Conservation (phyloP, 2,113 vertebrate genomes). For the Lynx canadensis region DNA sequence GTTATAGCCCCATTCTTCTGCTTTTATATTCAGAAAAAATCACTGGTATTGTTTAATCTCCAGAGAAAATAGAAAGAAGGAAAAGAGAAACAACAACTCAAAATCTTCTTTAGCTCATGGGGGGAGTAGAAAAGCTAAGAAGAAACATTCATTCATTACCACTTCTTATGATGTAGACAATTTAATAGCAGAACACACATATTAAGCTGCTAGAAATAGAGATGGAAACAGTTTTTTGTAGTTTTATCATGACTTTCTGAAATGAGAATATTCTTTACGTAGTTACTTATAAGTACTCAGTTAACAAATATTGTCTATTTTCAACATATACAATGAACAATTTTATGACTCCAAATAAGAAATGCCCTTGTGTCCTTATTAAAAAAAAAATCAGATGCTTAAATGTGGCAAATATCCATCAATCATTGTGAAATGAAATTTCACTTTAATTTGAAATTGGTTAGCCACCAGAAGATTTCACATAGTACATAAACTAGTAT, state of each 20-base stretch:
- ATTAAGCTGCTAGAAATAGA: neutral
- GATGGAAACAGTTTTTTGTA: neutral
- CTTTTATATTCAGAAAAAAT: neutral
- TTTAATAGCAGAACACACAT: neutral
- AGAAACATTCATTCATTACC: neutral
- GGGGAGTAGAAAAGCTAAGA: neutral
- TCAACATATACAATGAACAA: neutral
- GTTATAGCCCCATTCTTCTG: neutral
- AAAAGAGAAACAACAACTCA: neutral
- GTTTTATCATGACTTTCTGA: neutral
- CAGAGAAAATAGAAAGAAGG: neutral
- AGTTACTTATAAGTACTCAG: neutral
- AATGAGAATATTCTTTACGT: neutral
- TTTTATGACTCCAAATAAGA: conserved; percentile 24
- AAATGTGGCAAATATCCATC: neutral
- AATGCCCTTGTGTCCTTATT: neutral
- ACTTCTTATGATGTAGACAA: neutral
- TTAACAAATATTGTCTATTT: conserved; percentile 32
- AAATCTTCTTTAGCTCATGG: neutral
- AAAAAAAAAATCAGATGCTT: neutral
- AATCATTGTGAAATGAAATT: conserved; percentile 39
- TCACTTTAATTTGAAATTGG: conserved; percentile 31
- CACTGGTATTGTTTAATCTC: neutral
- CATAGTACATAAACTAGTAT: neutral
- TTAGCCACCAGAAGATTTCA: neutral